Conservation (phyloP, 2,888 invertebrate genomes). For the Scaptomyza polygonia region DNA sequence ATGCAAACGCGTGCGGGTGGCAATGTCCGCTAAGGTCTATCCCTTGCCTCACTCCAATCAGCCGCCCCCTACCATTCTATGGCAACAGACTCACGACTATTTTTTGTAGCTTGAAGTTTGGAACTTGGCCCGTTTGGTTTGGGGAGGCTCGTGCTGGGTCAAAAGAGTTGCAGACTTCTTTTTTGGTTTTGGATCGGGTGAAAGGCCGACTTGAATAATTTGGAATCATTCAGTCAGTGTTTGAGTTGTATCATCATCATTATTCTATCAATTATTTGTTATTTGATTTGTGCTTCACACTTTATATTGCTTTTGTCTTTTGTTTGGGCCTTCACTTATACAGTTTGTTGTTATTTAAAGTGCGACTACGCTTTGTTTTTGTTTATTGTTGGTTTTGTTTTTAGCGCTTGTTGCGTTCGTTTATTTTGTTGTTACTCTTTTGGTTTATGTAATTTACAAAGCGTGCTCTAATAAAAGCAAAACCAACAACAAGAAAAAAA, state of each 20-base stretch:
- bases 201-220: constrained; percentile 54
- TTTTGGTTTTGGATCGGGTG: constrained; percentile 44
- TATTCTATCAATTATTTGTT: constrained; percentile 70
- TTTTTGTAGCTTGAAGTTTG: constrained; percentile 15
- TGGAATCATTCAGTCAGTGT: constrained; percentile 17
- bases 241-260: constrained; percentile 34
- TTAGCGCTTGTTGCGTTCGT: constrained; percentile 39
- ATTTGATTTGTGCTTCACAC: constrained; percentile 67
- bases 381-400: constrained; percentile 27
- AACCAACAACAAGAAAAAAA: constrained; percentile 39
- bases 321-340: constrained; percentile 12
- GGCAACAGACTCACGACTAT: constrained; percentile 42
- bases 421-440: constrained; percentile 24
- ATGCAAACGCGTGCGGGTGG: constrained; percentile 69
- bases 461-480: constrained; percentile 71
- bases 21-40: constrained; percentile 33
- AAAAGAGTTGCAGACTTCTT: constrained; percentile 35
- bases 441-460: constrained; percentile 70
- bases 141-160: constrained; percentile 70
- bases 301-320: constrained; percentile 8
- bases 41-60: neutral
- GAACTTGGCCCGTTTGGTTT: constrained; percentile 39
- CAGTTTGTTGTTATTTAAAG: constrained; percentile 35
- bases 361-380: constrained; percentile 61
- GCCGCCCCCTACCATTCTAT: neutral